Percentiles rank a stretch among this genome's conserved stretches.
phyloP scores from a whole-genome alignment of 2,797 vertebrate genomes.

The Sebastes trivittatus region DNA sequence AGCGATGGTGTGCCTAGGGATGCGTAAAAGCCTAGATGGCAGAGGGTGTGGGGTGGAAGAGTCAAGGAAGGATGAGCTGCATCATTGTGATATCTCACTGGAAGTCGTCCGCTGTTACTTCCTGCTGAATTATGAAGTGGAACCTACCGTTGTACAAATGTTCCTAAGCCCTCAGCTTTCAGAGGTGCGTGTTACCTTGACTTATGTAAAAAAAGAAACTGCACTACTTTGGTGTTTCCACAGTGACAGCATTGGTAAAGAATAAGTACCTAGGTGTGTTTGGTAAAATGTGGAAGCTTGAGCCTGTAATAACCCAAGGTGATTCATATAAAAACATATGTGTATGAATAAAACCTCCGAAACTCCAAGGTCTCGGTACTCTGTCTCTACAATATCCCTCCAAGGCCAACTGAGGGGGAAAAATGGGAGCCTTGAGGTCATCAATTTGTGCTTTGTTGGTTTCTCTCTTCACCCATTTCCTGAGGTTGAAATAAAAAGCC shows the following conservation, averaged over 20 bases:
- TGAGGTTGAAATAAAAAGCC: constrained; percentile 48
- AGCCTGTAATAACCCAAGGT: not conserved
- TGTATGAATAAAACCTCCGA: not conserved
- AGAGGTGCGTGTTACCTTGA: not conserved
- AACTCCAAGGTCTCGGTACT: not conserved
- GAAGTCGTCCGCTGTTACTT: not conserved
- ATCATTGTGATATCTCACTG: constrained; percentile 10
- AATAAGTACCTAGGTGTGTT: not conserved
- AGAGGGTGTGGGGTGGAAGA: constrained; percentile 9
- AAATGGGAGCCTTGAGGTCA: constrained; percentile 26
- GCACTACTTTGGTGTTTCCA: not conserved
- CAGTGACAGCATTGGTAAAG: not conserved
- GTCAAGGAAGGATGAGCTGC: constrained; percentile 19
- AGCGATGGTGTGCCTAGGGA: constrained; percentile 30
- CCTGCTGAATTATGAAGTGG: constrained; percentile 9
- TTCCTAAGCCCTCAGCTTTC: not conserved
- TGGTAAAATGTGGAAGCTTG: not conserved
- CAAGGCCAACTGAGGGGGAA: constrained; percentile 5
- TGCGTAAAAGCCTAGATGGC: constrained; percentile 31
- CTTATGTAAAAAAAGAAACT: not conserved
- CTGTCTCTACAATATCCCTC: constrained; percentile 9
- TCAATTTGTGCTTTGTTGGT: constrained; percentile 30
- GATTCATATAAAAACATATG: not conserved
- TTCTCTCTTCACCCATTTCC: constrained; percentile 19
- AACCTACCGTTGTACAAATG: constrained; percentile 6